Evolutionary conservation across 2,797 vertebrate genomes (phyloP), one percentile per base, ranked within the genome.

Genomic region (Acanthurus lineatus): DNA sequence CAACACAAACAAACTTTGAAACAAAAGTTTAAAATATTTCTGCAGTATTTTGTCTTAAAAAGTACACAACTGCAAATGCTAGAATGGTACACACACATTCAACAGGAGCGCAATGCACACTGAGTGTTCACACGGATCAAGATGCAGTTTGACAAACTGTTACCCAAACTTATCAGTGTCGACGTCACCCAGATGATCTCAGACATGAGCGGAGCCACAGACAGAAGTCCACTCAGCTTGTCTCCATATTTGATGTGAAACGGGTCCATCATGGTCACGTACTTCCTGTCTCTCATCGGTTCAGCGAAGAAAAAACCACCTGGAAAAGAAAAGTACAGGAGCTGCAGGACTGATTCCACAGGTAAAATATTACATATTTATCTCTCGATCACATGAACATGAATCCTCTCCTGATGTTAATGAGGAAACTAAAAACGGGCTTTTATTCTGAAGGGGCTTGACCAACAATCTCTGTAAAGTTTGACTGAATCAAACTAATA

Each of bases 191-290:
- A 92, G 84, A 93, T 88, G 45, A 92, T 79, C 82, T 94, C 92
- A 0, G 88, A 90, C 48, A 90, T 19, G 5, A 92, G 85, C 0
- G 88, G 84, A 10, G 92, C 89, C 75, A 94, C 16, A 0, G 88
- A 91, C 10, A 94, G 84, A 17, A 90, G 89, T 90, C 68, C 14
- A 81, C 84, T 73, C 25, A 25, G 25, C 25, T 25, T 25, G 25
- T 90, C 92, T 60, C 94, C 94, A 70, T 94, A 94, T 69, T 91
- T 93, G 73, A 90, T 88, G 74, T 94, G 92, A 84, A 94, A 94
- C 0, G 93, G 93, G 20, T 94, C 93, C 92, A 94, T 92, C 93
- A 94, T 93, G 77, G 90, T 92, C 77, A 92, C 88, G 1, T 92
- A 92, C 51, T 91, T 92, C 40, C 76, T 90, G 86, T 92, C 65